Conservation (phyloP, 2,888 invertebrate genomes). For the Amphipoea oculea region DNA sequence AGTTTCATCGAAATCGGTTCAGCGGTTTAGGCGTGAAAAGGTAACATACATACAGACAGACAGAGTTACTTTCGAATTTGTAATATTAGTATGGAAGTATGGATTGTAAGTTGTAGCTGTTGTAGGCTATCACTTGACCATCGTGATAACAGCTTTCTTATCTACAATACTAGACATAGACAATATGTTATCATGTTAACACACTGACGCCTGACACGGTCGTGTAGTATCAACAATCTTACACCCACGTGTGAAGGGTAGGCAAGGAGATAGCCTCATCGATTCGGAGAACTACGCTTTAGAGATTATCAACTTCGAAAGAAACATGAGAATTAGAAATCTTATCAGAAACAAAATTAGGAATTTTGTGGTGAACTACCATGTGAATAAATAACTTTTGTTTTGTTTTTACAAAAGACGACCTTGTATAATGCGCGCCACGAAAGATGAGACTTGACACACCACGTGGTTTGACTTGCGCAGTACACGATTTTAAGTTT, state of each 20-base stretch:
- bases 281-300: neutral
- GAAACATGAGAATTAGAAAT: neutral
- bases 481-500: no score
- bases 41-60: no score
- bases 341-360: neutral
- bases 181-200: slow-evolving; percentile 34
- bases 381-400: neutral
- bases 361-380: neutral
- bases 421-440: neutral
- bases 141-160: slow-evolving; percentile 34
- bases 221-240: slow-evolving; percentile 17
- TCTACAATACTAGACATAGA: slow-evolving; percentile 32
- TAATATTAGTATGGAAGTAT: no score
- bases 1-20: no score
- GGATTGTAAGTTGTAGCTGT: neutral
- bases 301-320: neutral
- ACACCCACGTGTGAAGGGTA: slow-evolving; percentile 29
- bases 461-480: no score
- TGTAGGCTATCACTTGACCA: slow-evolving; percentile 17
- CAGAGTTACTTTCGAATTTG: no score
- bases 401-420: neutral
- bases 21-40: no score
- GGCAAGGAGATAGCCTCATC: slow-evolving; percentile 6
- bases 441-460: no score
- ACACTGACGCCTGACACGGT: slow-evolving; percentile 13